phyloP scores from a whole-genome alignment of 1,140 invertebrate genomes.

The Philotrypesis tridentata region DNA sequence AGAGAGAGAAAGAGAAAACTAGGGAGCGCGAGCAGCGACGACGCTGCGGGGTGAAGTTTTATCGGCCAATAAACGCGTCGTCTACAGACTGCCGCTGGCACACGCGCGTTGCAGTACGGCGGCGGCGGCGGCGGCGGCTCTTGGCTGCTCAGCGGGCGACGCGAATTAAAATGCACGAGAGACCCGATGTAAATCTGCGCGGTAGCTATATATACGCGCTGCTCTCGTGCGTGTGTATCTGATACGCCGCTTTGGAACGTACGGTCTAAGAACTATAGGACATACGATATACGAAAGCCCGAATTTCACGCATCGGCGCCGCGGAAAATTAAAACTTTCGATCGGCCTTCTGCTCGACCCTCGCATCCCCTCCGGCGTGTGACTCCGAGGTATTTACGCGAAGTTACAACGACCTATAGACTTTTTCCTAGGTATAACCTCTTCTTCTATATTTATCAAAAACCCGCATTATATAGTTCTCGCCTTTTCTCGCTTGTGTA shows the following conservation, averaged over 20 bases:
- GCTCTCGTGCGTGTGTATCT: background rate
- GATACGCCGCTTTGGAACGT: too few relatives aligned
- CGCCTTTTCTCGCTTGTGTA: background rate
- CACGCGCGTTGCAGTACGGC: constrained; percentile 8
- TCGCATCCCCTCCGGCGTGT: constrained; percentile 18
- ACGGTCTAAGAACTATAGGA: background rate
- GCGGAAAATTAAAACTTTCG: constrained; percentile 38
- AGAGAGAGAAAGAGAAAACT: background rate
- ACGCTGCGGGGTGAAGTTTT: constrained; percentile 33
- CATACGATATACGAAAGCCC: background rate
- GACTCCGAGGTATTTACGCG: constrained; percentile 24
- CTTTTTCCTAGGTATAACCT: too few relatives aligned
- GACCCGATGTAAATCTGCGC: constrained; percentile 38
- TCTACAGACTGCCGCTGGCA: constrained; percentile 27
- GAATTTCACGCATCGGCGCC: constrained; percentile 42
- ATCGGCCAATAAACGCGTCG: constrained; percentile 44
- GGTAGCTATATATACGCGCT: background rate
- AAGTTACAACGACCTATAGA: constrained; percentile 24
- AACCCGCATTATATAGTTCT: too few relatives aligned
- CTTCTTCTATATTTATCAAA: constrained; percentile 13
- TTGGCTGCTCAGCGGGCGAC: constrained; percentile 17
- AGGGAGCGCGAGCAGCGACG: too few relatives aligned
- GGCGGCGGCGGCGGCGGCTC: too few relatives aligned
- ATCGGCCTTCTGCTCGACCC: too few relatives aligned
- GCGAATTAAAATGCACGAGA: constrained; percentile 44